Percentiles rank a stretch among this genome's conserved stretches.
Conservation (phyloP, 2,797 vertebrate genomes). For the Myotis findleyi region DNA sequence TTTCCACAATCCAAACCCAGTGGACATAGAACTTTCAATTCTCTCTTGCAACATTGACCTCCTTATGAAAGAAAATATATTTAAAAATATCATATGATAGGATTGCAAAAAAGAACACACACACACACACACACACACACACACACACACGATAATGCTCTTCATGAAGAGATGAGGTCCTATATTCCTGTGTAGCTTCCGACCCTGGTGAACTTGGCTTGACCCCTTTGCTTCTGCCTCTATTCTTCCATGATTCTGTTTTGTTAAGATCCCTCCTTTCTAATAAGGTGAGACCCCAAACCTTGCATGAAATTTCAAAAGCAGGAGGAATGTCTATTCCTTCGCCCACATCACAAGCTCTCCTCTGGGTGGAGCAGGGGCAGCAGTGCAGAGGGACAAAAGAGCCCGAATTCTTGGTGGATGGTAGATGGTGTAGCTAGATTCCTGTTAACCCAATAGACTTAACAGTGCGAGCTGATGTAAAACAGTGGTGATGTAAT, state of each 20-base stretch:
- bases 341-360: not conserved
- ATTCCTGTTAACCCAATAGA: not conserved
- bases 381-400: not conserved
- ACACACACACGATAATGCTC: too few species aligned
- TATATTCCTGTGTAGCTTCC: not conserved
- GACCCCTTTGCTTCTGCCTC: not conserved
- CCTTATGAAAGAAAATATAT: not conserved
- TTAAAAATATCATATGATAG: not conserved
- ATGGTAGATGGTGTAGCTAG: not conserved
- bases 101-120: not conserved
- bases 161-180: not conserved
- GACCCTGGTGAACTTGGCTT: not conserved
- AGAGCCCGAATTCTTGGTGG: not conserved
- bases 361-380: not conserved
- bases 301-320: not conserved
- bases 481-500: not conserved
- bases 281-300: not conserved
- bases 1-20: not conserved
- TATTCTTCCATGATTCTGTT: not conserved
- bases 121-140: not conserved
- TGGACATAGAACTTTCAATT: not conserved
- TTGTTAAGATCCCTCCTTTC: not conserved
- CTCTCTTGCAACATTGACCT: not conserved
- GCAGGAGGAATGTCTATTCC: not conserved
- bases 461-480: not conserved